phyloP scores from a whole-genome alignment of 2,113 vertebrate genomes.

The Petroica traversi region DNA sequence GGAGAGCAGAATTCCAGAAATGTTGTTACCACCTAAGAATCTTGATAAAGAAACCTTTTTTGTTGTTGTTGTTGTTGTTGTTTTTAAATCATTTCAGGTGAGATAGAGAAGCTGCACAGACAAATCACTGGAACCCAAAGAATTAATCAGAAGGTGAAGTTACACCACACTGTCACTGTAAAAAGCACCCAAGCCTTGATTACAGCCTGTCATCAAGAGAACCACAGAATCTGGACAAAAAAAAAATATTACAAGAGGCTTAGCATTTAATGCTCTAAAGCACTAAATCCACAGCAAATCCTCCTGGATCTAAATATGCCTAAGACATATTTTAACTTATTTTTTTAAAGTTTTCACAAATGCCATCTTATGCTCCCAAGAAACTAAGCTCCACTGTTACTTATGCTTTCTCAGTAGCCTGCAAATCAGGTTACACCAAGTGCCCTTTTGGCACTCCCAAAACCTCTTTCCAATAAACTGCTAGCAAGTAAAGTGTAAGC shows the following conservation, averaged over 20 bases:
- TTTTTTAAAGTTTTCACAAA: background rate
- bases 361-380: background rate
- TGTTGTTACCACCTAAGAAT: background rate
- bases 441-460: background rate
- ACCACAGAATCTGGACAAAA: background rate
- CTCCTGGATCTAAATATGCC: background rate
- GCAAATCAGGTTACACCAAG: background rate
- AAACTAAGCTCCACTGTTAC: background rate
- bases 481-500: background rate
- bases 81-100: background rate
- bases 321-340: background rate
- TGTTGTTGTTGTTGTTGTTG: too few species aligned
- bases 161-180: background rate
- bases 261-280: conserved; percentile 31
- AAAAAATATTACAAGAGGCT: background rate
- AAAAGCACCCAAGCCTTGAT: background rate
- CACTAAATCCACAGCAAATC: conserved; percentile 57
- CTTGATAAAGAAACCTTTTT: accelerated
- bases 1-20: background rate
- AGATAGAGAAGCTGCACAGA: background rate
- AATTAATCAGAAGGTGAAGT: background rate
- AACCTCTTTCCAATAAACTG: background rate
- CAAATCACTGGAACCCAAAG: background rate
- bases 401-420: background rate
- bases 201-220: background rate